Base-by-base conservation (phyloP, 2,888 invertebrate genomes). In the Ectemnius lituratus region DNA sequence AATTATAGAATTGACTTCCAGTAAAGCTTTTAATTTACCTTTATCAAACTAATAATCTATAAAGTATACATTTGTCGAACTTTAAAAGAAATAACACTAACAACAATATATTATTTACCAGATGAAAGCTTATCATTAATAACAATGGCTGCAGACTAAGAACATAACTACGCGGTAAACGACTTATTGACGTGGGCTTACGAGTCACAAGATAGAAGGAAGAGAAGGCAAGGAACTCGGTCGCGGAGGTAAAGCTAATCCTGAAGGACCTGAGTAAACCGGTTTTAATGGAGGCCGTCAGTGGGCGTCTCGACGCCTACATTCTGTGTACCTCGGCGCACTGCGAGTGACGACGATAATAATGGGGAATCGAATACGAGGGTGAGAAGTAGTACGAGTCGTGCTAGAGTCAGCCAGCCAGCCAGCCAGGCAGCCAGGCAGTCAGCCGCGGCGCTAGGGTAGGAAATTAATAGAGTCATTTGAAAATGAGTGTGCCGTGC, bases 261-360 rank as follows among this genome's bases (percentile, higher is more conserved):
- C 83, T 79, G 72, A 75, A 84, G 81, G 84, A 82, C 84, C 84
- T 85, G 83, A 87, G 88, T 86, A 87, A 88, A 87, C 88, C 84
- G 82, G 83, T 84, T 86, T 86, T 88, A 88, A 88, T 88, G 87
- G 87, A 88, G 84, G 84, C 86, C 85, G 87, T 87, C 88, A 84
- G 74, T 78, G 79, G 82, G 80, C 79, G 82, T 82, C 83, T 74
- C 76, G 73, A 67, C 75, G 75, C 70, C 70, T 71, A 62, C 73
- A 67, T 78, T 78, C 76, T 72, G 75, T 80, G 78, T 83, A 78
- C 75, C 64, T 70, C 78, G 60, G 60, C 72, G 57, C 77, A 76
- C 80, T 77, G 8, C 37, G 37, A 37, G 37, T 37, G 37, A 37
- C 37, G 85, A 82, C 81, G 82, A 82, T 80, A 83, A 83, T 83